Evolutionary conservation across 1,140 invertebrate species (phyloP).

Genomic region (Adelges cooleyi): DNA sequence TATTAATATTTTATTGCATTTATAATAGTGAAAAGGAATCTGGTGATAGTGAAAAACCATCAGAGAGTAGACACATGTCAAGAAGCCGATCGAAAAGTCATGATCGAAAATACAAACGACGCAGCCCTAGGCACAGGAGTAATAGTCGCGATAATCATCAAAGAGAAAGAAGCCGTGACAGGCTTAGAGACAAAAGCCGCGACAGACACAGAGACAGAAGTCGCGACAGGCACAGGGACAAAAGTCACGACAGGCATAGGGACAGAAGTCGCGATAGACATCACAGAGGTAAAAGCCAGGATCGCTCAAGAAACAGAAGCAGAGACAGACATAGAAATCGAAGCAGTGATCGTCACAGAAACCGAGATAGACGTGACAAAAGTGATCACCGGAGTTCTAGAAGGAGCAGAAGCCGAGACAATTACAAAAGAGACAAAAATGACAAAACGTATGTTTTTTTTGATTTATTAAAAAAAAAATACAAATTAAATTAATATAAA

Average conservation of each 20-base stretch:
- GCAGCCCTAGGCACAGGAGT: constrained; percentile 35
- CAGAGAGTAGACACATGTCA: constrained; percentile 36
- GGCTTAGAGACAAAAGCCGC: constrained; percentile 32
- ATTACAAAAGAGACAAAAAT: constrained; percentile 34
- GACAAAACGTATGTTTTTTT: constrained; percentile 36
- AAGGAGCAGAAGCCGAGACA: constrained; percentile 35
- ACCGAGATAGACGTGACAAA: constrained; percentile 36
- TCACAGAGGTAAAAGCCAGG: constrained; percentile 36
- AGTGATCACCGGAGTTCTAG: constrained; percentile 36
- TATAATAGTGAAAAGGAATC: background rate
- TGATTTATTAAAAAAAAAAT: background rate
- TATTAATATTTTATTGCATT: background rate
- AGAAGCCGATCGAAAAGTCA: constrained; percentile 36
- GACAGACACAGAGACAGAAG: constrained; percentile 34
- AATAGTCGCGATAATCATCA: constrained; percentile 34
- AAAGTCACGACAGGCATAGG: constrained; percentile 34
- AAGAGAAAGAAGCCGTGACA: constrained; percentile 35
- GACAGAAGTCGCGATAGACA: constrained; percentile 35
- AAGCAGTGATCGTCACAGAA: constrained; percentile 36
- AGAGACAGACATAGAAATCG: constrained; percentile 31
- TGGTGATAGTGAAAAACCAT: constrained; percentile 10
- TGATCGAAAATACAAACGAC: constrained; percentile 31
- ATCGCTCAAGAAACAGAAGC: constrained; percentile 31
- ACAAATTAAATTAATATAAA: background rate
- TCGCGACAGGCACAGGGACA: constrained; percentile 34